Conservation (phyloP, 2,113 vertebrate genomes). For the Actenoides hombroni region DNA sequence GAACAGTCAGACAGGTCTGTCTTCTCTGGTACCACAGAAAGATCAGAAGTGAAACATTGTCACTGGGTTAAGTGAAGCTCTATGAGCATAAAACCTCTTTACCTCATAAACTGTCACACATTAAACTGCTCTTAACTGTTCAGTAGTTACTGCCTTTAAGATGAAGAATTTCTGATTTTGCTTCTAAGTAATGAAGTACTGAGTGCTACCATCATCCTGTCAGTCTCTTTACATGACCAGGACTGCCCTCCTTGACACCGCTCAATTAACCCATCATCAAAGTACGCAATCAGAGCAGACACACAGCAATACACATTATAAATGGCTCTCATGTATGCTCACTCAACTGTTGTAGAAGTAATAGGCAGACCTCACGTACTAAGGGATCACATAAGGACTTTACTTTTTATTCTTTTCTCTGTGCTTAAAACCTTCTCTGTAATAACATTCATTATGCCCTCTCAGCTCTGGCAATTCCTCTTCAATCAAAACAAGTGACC, state of each 20-base stretch:
- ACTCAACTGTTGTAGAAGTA: slow-evolving; percentile 23
- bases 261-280: slow-evolving; percentile 69
- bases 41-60: not conserved
- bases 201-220: not conserved
- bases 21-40: not conserved
- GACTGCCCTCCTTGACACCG: slow-evolving; percentile 23
- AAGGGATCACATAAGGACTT: not conserved
- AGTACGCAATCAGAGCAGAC: not conserved
- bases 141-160: not conserved
- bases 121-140: slow-evolving; percentile 32
- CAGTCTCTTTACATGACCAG: not conserved
- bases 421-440: not conserved
- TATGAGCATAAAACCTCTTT: slow-evolving; percentile 4
- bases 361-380: not conserved
- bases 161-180: slow-evolving; percentile 37
- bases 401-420: not conserved
- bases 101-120: not conserved
- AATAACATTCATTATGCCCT: slow-evolving; percentile 23
- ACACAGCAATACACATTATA: slow-evolving; percentile 24
- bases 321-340: slow-evolving; percentile 46
- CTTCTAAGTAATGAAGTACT: slow-evolving; percentile 42
- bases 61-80: not conserved
- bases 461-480: slow-evolving; percentile 1
- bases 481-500: slow-evolving; percentile 55
- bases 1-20: not conserved